Evolutionary conservation across 1,140 invertebrate genomes (phyloP).

Genomic region (Brachionus asplanchnoidis): DNA sequence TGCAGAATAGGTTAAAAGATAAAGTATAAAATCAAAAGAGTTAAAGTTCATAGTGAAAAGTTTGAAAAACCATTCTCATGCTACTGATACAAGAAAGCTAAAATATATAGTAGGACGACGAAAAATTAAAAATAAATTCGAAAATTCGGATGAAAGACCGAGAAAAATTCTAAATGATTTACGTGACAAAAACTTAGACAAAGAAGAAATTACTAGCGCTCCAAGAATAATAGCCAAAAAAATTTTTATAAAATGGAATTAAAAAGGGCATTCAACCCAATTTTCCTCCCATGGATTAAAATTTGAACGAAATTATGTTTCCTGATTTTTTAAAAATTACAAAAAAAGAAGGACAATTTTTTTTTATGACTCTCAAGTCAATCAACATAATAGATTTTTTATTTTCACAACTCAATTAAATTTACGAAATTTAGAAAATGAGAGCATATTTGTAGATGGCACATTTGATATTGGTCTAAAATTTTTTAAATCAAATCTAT

Average conservation of each 20-base stretch:
- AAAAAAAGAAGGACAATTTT: neutral
- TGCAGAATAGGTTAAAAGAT: too few species aligned
- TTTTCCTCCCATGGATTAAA: neutral
- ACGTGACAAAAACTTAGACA: neutral
- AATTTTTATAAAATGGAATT: neutral
- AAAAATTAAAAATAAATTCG: neutral
- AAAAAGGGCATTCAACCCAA: neutral
- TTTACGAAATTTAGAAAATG: neutral
- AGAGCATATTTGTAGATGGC: neutral
- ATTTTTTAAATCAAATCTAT: too few species aligned
- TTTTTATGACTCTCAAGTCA: neutral
- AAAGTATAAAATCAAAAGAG: too few species aligned
- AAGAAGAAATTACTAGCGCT: neutral
- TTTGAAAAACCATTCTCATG: too few species aligned
- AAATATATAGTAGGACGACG: neutral
- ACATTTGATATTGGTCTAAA: too few species aligned
- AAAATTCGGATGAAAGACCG: constrained; percentile 18
- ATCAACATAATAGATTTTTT: neutral
- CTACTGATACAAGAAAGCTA: neutral
- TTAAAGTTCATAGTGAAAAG: too few species aligned
- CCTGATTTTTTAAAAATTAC: neutral
- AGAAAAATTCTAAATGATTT: neutral
- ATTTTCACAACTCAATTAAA: neutral
- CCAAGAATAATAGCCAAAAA: neutral
- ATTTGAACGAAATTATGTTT: neutral